Base-by-base conservation (phyloP, 2,797 vertebrate species). In the Chaetodon trifasciatus region DNA sequence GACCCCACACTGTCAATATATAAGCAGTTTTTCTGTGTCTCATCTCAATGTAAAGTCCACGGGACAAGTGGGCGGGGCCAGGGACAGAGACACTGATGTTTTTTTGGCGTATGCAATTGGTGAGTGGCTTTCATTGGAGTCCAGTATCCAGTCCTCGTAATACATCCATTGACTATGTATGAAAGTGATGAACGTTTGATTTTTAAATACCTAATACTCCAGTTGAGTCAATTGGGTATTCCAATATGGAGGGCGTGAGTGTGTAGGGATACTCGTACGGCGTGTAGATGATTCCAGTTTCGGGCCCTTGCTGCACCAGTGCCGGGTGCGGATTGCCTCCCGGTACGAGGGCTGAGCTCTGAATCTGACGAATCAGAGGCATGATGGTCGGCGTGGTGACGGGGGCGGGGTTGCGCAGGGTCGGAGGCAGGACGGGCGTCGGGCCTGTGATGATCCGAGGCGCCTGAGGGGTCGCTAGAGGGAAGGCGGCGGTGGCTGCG, bases 331-430 rank as follows among this genome's bases (percentile, higher is more conserved):
- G 97, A 83, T 96, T 96, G 93, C 91, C 98, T 82, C 98, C 97
- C 76, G 96, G 98, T 96, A 99, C 95, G 82, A 99, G 95, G 82
- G 94, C 80, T n/a, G 95, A 95, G 94, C 97, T 99, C 96, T 99
- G 98, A 95, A 99, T 99, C 95, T 99, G 98, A 95, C 98, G 97
- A 92, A 99, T 97, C 96, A 99, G 97, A 92, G 98, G 98, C 98
- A 99, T 99, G 96, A 99, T 93, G 94, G 98, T 98, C 86, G 97
- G 98, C 86, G 96, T 96, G 84, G 69, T 85, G 88, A 97, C 93
- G 60, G 97, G 97, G 87, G 97, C 96, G 61, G 96, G 97, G 74
- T 97, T 97, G 88, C 98, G 96, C 95, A 99, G 90, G 89, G 94
- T 93, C 77, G 96, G 96, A 55, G 97, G 97, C 95, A 99, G 96